Conservation (phyloP, 2,888 invertebrate species). For the Marronus borbonicus region DNA sequence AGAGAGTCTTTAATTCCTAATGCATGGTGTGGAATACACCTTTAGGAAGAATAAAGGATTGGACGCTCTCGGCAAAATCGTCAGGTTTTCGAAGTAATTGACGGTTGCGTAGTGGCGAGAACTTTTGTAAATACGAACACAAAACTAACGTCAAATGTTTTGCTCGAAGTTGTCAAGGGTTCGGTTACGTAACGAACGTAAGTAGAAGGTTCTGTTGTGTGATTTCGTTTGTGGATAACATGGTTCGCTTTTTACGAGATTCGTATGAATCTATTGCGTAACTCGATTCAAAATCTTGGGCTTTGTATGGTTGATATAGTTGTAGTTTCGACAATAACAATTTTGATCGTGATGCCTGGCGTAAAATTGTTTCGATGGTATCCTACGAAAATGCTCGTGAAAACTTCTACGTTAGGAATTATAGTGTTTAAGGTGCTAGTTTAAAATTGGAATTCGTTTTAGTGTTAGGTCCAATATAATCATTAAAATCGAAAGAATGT, state of each 20-base stretch:
- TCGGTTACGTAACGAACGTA: background rate
- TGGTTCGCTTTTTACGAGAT: background rate
- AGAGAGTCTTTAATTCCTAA: conserved; percentile 20
- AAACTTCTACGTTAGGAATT: background rate
- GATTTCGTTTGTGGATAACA: background rate
- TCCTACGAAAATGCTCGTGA: no score
- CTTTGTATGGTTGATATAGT: no score
- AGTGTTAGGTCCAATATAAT: no score
- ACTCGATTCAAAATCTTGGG: no score
- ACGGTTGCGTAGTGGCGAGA: conserved; percentile 3
- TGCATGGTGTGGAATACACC: conserved; percentile 1
- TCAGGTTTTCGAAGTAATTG: conserved; percentile 19
- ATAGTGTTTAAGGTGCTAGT: no score
- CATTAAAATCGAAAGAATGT: no score
- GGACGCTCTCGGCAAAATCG: conserved; percentile 20
- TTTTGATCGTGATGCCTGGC: no score
- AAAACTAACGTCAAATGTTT: conserved; percentile 24
- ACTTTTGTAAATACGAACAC: conserved; percentile 16
- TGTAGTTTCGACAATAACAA: no score
- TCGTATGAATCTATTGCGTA: background rate
- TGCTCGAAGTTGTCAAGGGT: no score
- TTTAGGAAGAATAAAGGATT: conserved; percentile 2
- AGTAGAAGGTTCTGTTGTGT: background rate
- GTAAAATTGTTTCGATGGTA: no score
- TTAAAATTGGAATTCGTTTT: no score